Base-by-base conservation (phyloP, 2,113 vertebrate genomes). In the Thunnus thynnus region DNA sequence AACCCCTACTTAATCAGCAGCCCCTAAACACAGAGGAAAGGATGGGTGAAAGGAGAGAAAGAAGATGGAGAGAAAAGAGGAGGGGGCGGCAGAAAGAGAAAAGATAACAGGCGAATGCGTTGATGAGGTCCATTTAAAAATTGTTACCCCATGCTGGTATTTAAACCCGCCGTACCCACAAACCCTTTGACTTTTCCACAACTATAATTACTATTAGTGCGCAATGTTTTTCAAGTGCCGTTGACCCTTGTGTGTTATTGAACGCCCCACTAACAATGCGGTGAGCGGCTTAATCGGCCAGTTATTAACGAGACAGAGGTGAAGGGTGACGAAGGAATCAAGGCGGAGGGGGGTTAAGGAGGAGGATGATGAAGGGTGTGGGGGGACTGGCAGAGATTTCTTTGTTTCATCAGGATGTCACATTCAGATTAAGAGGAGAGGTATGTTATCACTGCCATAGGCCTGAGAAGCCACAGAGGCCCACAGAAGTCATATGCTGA, bases 171-270 rank as follows among this genome's bases (percentile, higher is more conserved):
- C n/a, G 4, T 60, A 56, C 61, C 64, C 27, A 13, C 78, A 63
- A 51, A 88, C 51, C 77, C 72, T 90, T 77, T 88, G 73, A 84
- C 80, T 89, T 78, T 74, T 61, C 61, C 66, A 46, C 51, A 83
- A 84, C 76, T 69, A 68, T 86, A 83, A 88, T 86, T 84, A 90
- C 71, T 36, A 83, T 82, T 63, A 72, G 72, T 54, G 63, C 1
- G 20, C 30, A 66, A 68, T 88, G 69, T 86, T 88, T 79, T 67
- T 88, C 60, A 80, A 86, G 80, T 80, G 81, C 20, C 13, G 20
- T 67, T 86, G 78, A 89, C 88, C 90, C 83, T 76, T 60, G 60
- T 74, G 62, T 80, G 68, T 85, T 77, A 78, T 72, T 87, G 79
- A 83, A 78, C 30, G 70, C 55, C 66, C 50, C 75, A 22, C 47